phyloP scores from a whole-genome alignment of 37 sponge, comb jelly and placozoan species.

The Theonella swinhoei region DNA sequence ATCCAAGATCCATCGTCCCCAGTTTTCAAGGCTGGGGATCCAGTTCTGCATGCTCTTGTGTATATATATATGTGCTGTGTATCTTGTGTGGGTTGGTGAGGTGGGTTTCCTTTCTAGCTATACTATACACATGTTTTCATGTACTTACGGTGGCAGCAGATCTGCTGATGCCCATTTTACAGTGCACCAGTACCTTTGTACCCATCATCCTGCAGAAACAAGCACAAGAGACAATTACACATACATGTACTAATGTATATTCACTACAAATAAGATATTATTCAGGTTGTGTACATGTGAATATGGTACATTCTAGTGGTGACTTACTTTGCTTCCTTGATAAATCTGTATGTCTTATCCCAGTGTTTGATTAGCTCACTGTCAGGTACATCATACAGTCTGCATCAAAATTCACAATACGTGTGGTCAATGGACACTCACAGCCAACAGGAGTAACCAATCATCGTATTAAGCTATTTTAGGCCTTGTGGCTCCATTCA shows the following conservation, averaged over 20 bases:
- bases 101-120: no score
- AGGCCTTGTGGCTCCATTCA: background rate
- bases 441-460: background rate
- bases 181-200: conserved; percentile 87
- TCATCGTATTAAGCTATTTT: no score
- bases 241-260: no score
- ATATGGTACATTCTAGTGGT: background rate
- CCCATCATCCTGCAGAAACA: conserved; percentile 36
- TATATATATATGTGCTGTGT: no score
- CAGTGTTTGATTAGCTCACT: conserved; percentile 93
- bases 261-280: no score
- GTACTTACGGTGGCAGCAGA: conserved; percentile 95
- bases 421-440: background rate
- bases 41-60: no score
- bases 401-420: conserved; percentile 24
- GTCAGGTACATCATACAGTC: conserved; percentile 85
- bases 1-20: no score
- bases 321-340: conserved; percentile 88
- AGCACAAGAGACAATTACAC: background rate
- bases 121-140: background rate
- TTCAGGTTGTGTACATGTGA: background rate
- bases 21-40: no score
- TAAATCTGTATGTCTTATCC: conserved; percentile 96
- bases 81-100: no score
- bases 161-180: conserved; percentile 96